A percentile compares a stretch with the other conserved stretches of the same genome.
Evolutionary conservation across 2,888 invertebrate genomes (phyloP).

Genomic region (Monochamus alternatus): DNA sequence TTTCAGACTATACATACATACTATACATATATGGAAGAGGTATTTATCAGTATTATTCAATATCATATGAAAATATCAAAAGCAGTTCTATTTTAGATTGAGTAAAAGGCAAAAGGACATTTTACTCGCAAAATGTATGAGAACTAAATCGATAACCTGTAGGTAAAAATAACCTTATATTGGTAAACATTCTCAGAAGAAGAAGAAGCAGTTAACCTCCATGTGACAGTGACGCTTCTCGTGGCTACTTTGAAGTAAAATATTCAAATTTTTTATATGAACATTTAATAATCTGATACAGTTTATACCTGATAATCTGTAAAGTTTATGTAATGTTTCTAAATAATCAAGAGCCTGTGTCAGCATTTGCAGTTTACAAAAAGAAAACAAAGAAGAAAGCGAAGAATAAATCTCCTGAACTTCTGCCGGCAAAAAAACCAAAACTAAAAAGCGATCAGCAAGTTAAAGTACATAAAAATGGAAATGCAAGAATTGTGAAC

Average conservation of each 20-base stretch:
- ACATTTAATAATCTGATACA: no score
- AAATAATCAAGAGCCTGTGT: constrained; percentile 27
- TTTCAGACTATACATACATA: no score
- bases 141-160: no score
- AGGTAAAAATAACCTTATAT: background rate
- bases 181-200: background rate
- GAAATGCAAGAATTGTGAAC: background rate
- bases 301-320: background rate
- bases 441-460: constrained; percentile 8
- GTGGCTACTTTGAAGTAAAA: no score
- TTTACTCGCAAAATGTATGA: no score
- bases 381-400: constrained; percentile 40
- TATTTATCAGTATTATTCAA: no score
- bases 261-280: no score
- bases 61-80: no score
- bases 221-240: no score
- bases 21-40: no score
- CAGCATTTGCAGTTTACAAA: constrained; percentile 51
- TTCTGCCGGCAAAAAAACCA: constrained; percentile 23
- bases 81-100: no score
- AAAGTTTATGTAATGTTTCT: constrained; percentile 21
- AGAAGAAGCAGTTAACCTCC: constrained; percentile 2
- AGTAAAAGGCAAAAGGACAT: no score
- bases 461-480: background rate
- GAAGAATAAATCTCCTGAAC: constrained; percentile 8